Conservation (phyloP, 2,113 vertebrate species). For the Paradoxurus hermaphroditus region DNA sequence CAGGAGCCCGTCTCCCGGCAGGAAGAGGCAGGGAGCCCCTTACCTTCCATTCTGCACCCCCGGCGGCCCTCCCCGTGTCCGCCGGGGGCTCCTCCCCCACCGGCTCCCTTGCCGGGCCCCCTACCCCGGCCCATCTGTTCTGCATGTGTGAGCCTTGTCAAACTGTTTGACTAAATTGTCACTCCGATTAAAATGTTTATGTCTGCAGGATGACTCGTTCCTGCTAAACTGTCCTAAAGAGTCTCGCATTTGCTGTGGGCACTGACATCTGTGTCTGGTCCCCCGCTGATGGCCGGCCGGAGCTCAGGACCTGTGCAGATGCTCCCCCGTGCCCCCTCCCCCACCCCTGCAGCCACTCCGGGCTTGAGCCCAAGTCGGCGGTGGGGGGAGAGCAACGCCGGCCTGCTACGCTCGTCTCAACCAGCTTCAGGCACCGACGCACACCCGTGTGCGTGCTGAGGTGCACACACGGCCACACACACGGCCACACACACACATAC, state of each 20-base stretch:
- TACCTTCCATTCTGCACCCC: neutral
- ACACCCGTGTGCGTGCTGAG: neutral
- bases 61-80: neutral
- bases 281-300: neutral
- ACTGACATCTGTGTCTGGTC: conserved; percentile 62
- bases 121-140: conserved; percentile 68
- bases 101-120: conserved; percentile 3
- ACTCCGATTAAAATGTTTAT: conserved; percentile 77
- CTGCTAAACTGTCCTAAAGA: conserved; percentile 61
- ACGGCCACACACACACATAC: neutral
- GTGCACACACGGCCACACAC: fast-evolving
- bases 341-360: neutral
- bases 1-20: neutral
- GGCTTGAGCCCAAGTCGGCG: neutral
- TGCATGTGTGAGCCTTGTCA: conserved; percentile 66
- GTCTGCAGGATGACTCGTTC: conserved; percentile 67
- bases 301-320: neutral
- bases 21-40: neutral
- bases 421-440: neutral
- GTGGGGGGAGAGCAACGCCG: neutral
- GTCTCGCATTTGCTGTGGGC: conserved; percentile 26
- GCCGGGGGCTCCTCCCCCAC: neutral
- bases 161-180: conserved; percentile 76
- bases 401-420: too few species aligned
- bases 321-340: neutral